Evolutionary conservation across 2,797 vertebrate species (phyloP).

Genomic region (Xiphophorus birchmanni): DNA sequence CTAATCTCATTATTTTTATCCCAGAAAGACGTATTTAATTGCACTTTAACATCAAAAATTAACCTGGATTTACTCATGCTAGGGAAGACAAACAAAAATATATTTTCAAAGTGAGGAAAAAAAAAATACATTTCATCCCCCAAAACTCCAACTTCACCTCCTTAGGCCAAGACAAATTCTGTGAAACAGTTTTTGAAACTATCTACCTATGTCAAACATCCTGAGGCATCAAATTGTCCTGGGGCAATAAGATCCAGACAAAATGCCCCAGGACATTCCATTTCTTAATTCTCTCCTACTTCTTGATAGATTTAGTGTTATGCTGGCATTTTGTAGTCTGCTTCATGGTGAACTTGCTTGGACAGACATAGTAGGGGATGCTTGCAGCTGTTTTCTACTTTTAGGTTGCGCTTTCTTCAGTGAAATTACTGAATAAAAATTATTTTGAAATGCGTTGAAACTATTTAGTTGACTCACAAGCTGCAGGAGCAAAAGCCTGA

Average conservation of each 20-base stretch:
- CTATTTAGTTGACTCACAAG: neutral
- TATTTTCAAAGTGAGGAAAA: neutral
- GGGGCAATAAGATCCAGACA: neutral
- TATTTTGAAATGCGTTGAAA: neutral
- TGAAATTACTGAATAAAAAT: neutral
- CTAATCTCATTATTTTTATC: neutral
- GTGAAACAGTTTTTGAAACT: neutral
- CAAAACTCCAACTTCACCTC: neutral
- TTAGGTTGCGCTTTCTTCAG: too few relatives aligned
- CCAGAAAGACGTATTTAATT: neutral
- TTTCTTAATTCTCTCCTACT: neutral
- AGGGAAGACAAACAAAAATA: neutral
- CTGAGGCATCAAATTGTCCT: too few relatives aligned
- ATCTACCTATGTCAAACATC: neutral
- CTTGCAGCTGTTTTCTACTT: neutral
- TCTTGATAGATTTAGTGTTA: neutral
- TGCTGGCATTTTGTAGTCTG: neutral
- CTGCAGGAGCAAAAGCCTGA: neutral
- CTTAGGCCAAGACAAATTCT: neutral
- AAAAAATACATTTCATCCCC: neutral
- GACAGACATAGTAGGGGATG: neutral
- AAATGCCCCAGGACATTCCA: neutral
- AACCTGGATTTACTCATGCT: neutral
- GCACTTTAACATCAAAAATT: neutral
- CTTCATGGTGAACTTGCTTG: neutral